phyloP scores from a whole-genome alignment of 2,113 vertebrate genomes.

The Lutjanus erythropterus region DNA sequence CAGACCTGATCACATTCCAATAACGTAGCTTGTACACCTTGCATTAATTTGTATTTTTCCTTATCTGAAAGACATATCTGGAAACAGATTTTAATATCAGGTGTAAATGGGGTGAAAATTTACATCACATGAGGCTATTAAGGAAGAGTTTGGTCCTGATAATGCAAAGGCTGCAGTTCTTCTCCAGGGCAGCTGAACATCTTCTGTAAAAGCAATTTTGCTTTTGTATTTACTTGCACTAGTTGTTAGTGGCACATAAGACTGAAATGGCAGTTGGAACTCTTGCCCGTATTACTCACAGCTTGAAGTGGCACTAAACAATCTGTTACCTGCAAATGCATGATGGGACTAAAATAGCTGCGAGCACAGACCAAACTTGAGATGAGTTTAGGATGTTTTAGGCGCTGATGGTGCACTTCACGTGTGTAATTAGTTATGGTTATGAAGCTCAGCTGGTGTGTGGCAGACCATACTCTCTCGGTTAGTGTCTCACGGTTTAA shows the following conservation, averaged over 20 bases:
- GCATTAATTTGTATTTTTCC: no score
- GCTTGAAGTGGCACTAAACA: conserved; percentile 36
- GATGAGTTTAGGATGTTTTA: conserved; percentile 16
- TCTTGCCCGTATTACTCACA: conserved; percentile 13
- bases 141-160: neutral
- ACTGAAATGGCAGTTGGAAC: neutral
- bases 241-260: neutral
- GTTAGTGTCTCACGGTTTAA: neutral
- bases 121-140: neutral
- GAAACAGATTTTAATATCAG: no score
- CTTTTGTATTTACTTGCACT: neutral
- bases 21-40: no score
- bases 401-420: neutral
- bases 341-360: conserved; percentile 30
- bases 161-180: neutral
- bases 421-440: conserved; percentile 22
- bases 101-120: no score
- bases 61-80: no score
- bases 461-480: neutral
- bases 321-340: conserved; percentile 51
- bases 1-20: no score
- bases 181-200: neutral
- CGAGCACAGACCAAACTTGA: neutral
- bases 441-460: conserved; percentile 12
- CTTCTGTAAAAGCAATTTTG: conserved; percentile 9